Percentiles rank a stretch among this genome's conserved stretches.
These are phyloP conservation scores for Chrysopa pallens DNA, from an alignment of 1,140 invertebrate genomes.

Conservation along the genomic window DNA sequence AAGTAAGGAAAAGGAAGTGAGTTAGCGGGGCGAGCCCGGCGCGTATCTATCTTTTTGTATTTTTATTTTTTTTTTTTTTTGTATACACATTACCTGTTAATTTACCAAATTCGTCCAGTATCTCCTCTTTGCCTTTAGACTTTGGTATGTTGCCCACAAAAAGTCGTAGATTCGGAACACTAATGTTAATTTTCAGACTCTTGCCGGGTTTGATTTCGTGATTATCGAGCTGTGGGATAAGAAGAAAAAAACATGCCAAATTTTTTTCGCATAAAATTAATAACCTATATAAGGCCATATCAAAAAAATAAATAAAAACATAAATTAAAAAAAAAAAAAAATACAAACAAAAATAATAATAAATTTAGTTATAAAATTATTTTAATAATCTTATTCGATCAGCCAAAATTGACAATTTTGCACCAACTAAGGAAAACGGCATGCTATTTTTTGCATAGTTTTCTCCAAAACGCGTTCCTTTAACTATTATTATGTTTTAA, in stretches of 20 bases:
- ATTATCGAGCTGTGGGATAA: slow-evolving; percentile 92
- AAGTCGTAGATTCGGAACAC: slow-evolving; percentile 98
- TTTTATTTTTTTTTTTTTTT: slow-evolving; percentile 3
- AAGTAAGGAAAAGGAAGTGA: not conserved
- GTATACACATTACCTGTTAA: slow-evolving; percentile 89
- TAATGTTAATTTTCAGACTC: slow-evolving; percentile 99
- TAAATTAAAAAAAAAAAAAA: not conserved
- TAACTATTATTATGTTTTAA: too few species aligned
- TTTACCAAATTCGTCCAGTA: slow-evolving; percentile 99
- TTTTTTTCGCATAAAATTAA: slow-evolving; percentile 25
- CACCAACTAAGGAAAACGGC: slow-evolving; percentile 14
- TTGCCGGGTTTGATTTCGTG: slow-evolving; percentile 99
- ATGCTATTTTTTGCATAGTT: slow-evolving; percentile 9
- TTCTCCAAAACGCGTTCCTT: too few species aligned
- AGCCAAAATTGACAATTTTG: slow-evolving; percentile 17
- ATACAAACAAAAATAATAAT: not conserved
- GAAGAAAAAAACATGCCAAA: slow-evolving; percentile 47
- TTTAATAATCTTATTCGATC: slow-evolving; percentile 5
- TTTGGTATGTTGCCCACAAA: slow-evolving; percentile 99
- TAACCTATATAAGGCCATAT: not conserved
- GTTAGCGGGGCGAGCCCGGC: not conserved
- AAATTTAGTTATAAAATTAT: too few species aligned
- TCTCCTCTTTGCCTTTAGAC: slow-evolving; percentile 99
- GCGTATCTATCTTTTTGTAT: not conserved
- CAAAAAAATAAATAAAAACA: not conserved